phyloP scores from a whole-genome alignment of 1,140 invertebrate species.

The Argopecten irradians region DNA sequence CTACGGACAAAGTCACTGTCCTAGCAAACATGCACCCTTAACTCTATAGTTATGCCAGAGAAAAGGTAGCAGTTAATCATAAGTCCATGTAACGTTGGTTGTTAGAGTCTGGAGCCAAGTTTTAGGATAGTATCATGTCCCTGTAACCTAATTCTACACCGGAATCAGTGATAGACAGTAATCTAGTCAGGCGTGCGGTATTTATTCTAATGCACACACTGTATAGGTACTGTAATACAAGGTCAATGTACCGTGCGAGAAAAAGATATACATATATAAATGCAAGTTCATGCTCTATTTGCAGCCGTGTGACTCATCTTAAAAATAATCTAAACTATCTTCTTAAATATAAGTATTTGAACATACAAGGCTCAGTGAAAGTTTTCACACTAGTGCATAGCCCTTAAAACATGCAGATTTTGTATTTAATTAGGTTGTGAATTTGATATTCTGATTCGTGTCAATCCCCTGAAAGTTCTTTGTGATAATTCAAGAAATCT shows the following conservation, averaged over 20 bases:
- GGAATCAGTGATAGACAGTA: not conserved
- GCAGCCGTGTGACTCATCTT: not conserved
- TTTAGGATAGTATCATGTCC: slow-evolving; percentile 9
- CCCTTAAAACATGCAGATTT: too few species aligned
- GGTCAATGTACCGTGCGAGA: not conserved
- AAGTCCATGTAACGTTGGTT: not conserved
- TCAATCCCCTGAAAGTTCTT: too few species aligned
- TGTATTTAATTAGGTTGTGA: too few species aligned
- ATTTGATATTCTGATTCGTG: too few species aligned
- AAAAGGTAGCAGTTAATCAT: not conserved
- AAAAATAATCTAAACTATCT: too few species aligned
- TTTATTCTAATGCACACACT: not conserved
- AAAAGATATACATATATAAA: too few species aligned
- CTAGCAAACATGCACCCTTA: not conserved
- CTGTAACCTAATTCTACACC: not conserved
- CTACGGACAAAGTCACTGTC: not conserved
- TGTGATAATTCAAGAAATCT: too few species aligned
- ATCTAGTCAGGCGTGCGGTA: not conserved
- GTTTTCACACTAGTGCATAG: too few species aligned
- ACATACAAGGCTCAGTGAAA: too few species aligned
- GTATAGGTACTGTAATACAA: not conserved
- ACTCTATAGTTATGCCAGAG: not conserved
- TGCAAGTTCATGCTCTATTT: not conserved
- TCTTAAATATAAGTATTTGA: too few species aligned
- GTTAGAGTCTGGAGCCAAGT: not conserved